Evolutionary conservation across 2,888 invertebrate genomes (phyloP).

Genomic region (Acronicta psi): DNA sequence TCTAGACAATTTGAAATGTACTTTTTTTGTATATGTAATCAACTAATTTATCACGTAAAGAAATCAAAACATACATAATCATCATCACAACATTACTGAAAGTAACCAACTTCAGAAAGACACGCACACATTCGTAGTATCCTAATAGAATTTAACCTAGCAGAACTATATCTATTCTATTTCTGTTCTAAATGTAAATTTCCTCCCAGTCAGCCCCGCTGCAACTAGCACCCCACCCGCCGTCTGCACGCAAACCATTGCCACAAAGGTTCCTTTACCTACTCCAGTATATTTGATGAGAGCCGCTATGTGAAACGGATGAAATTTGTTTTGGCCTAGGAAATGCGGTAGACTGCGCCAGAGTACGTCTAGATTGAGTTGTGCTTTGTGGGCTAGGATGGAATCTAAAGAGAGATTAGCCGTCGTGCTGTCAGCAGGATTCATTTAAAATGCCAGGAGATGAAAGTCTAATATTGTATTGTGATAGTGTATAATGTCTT

Average conservation of each 20-base stretch:
- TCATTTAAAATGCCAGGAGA: constrained; percentile 49
- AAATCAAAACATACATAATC: too few species aligned
- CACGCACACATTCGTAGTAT: too few species aligned
- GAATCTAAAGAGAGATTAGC: constrained; percentile 50
- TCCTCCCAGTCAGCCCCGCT: constrained; percentile 23
- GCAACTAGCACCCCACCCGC: constrained; percentile 21
- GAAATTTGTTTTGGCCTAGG: constrained; percentile 67
- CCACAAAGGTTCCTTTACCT: constrained; percentile 67
- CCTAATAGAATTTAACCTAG: too few species aligned
- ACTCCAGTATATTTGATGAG: constrained; percentile 60
- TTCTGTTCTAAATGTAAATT: background rate
- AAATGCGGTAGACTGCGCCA: constrained; percentile 50
- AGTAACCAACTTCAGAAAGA: too few species aligned
- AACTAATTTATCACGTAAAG: too few species aligned
- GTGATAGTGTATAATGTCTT: background rate
- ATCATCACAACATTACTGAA: too few species aligned
- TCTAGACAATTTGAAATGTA: too few species aligned
- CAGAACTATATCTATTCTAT: too few species aligned
- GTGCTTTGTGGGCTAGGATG: constrained; percentile 55
- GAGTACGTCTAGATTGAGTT: constrained; percentile 58
- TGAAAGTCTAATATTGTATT: constrained; percentile 28
- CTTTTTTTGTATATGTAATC: too few species aligned
- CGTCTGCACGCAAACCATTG: constrained; percentile 50
- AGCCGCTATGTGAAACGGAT: constrained; percentile 28
- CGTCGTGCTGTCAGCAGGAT: constrained; percentile 27